Evolutionary conservation across 1,140 invertebrate genomes (phyloP), one percentile per base, ranked within the genome.

Genomic region (Lepidurus packardi): DNA sequence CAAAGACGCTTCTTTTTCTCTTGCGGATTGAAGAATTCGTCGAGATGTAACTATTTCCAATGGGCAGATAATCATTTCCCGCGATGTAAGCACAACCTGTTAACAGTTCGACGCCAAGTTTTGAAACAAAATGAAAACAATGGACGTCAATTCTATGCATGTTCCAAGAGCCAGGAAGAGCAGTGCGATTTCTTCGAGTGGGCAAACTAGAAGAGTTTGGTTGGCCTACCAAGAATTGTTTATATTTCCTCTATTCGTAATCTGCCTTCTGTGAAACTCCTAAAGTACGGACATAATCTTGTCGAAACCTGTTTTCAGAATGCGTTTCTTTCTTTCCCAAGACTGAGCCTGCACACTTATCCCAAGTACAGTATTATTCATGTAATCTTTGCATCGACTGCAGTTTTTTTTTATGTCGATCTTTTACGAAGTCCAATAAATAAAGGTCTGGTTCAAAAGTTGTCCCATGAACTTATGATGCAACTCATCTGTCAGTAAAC

Each of bases 171-270:
- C n/a, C 82, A 82, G 77, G 80, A 79, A 13, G 81, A 82, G 44
- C 81, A 83, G 74, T 84, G 84, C 78, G 82, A 84, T 73, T 82
- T 82, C 73, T 84, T 84, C 78, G 65, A 84, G 82, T 84, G 83
- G 83, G 82, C 81, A 3, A 74, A 80, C 7, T 65, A 65, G 53
- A 34, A 34, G 34, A 34, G 16, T n/a, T 65, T n/a, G 16, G 16
- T 16, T 65, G 13, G 16, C 13, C 53, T 65, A 65, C 53, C 53
- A 65, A 65, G 53, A 65, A 65, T 21, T 65, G 53, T 65, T 65
- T 13, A 65, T 65, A 65, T n/a, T 65, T 65, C 53, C 21, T 21
- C 53, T 65, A 65, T 16, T 65, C 53, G 53, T 65, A 65, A 65
- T 21, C 9, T 65, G 16, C 53, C 21, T 21, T 65, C 21, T 9